Conservation (phyloP, 2,113 vertebrate genomes). For the Procavia capensis region DNA sequence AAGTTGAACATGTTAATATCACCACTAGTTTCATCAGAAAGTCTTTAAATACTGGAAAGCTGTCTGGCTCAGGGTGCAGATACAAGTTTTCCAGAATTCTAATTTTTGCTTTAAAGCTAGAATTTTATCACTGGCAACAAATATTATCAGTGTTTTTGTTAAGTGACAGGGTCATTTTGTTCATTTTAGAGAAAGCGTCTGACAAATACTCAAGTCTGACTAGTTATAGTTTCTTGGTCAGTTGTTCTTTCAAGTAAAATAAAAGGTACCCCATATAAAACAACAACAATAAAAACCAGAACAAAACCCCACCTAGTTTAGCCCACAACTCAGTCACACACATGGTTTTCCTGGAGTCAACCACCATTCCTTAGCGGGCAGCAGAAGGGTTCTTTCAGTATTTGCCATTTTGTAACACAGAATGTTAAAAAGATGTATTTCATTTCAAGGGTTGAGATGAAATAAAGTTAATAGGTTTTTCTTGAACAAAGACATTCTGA, state of each 20-base stretch:
- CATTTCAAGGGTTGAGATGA: not conserved
- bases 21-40: not conserved
- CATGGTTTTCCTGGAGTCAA: not conserved
- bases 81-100: not conserved
- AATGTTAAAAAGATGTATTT: conserved; percentile 30
- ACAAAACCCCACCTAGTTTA: not conserved
- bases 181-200: conserved; percentile 57
- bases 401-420: not conserved
- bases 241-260: conserved; percentile 1
- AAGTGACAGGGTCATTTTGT: not conserved
- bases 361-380: not conserved
- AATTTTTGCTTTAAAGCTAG: conserved; percentile 55
- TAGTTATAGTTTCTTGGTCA: not conserved
- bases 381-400: not conserved
- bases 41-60: not conserved
- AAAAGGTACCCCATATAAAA: not conserved
- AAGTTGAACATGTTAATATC: not conserved
- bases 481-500: conserved; percentile 32
- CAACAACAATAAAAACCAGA: not conserved
- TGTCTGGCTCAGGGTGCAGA: not conserved
- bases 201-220: conserved; percentile 23
- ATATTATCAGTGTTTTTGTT: conserved; percentile 11
- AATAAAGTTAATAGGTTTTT: conserved; percentile 22
- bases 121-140: conserved; percentile 46
- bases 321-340: not conserved